Percentiles rank a stretch among this genome's conserved stretches.
Evolutionary conservation across 2,797 vertebrate species (phyloP).

Genomic region (Alca torda): DNA sequence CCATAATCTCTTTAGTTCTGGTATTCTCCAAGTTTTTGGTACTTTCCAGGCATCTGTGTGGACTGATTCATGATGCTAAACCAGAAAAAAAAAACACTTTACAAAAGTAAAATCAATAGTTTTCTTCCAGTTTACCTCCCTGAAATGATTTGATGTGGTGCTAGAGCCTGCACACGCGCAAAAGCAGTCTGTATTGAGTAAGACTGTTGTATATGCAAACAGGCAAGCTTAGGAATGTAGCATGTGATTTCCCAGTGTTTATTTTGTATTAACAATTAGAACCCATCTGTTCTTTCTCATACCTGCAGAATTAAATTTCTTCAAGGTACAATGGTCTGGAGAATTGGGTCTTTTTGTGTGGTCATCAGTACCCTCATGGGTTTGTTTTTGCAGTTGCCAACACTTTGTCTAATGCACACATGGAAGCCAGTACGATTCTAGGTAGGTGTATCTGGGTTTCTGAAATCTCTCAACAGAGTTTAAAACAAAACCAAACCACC

Average conservation of each 20-base stretch:
- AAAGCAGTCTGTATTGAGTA: neutral
- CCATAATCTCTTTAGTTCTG: neutral
- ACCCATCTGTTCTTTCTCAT: neutral
- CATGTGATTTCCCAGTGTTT: neutral
- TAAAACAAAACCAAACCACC: neutral
- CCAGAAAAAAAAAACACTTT: neutral
- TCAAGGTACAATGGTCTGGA: neutral
- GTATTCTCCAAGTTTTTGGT: neutral
- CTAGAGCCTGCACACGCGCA: neutral
- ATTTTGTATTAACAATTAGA: neutral
- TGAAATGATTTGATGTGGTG: neutral
- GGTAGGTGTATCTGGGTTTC: neutral
- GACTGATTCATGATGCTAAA: neutral
- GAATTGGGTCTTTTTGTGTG: neutral
- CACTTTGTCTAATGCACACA: accelerated
- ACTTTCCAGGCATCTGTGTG: neutral
- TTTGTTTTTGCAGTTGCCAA: neutral
- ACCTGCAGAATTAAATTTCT: neutral
- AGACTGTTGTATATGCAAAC: neutral
- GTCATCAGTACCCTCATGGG: neutral
- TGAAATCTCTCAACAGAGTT: neutral
- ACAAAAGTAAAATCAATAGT: neutral
- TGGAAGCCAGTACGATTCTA: neutral
- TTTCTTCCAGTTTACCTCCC: neutral
- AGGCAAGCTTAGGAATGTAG: neutral